Evolutionary conservation across 2,113 vertebrate species (phyloP), one percentile per base, ranked within the genome.

Genomic region (Anolis sagrei): DNA sequence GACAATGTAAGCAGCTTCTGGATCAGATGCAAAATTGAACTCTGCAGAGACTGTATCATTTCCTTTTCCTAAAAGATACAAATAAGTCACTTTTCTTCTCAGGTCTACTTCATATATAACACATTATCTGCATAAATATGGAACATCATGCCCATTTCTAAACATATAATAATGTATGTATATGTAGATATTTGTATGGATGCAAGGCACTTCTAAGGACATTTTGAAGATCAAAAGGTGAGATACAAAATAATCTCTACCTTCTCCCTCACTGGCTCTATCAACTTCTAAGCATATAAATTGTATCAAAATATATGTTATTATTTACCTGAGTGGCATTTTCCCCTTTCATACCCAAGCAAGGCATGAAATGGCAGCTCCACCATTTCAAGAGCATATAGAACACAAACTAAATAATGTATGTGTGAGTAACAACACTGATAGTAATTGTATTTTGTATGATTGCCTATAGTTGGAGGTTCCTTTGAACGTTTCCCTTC

Each of bases 1-100:
- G 2, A 97, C 96, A 27, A 96, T 92, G 87, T 96, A 96, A 4
- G 96, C 96, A 83, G 97, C 97, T 93, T 97, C 97, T 70, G 97
- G 96, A 86, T 97, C 96, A 18, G 93, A 93, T 21, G 93, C 81
- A 86, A 98, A 98, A 87, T 97, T 97, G 87, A 96, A 97, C 90
- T 97, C 97, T 0, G 90, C 92, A 72, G 96, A 97, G 8, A 95
- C 78, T 0, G 95, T 96, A 1, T 64, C 87, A 93, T 97, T 98
- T 86, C 96, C 97, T 84, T 95, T 95, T 73, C 94, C 97, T 97
- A 83, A 70, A 5, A 69, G 79, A 75, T 48, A 75, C n/a, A 74
- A 88, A 85, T 62, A 8, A 2, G 36, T 8, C 19, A 16, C 48
- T 34, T 54, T 51, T 54, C 29, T 66, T 75, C 72, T 64, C 48